These are phyloP conservation scores for Cremastobaeus sp. DNA, from an alignment of 2,888 invertebrate species.

Conservation along the genomic window DNA sequence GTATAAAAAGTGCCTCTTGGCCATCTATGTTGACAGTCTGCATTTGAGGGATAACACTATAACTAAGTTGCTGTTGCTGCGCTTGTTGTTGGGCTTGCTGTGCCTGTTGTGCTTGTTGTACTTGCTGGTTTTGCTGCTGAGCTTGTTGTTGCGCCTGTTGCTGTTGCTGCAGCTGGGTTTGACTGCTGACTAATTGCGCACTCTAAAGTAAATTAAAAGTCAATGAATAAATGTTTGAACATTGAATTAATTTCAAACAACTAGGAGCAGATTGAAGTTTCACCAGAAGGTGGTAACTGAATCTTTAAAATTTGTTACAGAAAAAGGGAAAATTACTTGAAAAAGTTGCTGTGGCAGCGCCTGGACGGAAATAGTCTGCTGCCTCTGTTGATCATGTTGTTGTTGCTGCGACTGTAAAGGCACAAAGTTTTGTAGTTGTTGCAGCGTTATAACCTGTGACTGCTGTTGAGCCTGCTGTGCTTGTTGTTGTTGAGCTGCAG, in stretches of 20 bases:
- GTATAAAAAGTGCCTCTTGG: conserved; percentile 94
- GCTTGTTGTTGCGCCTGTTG: conserved; percentile 78
- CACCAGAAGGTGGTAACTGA: too few relatives aligned
- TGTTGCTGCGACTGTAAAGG: conserved; percentile 77
- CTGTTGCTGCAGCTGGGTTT: conserved; percentile 70
- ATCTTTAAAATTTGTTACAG: too few relatives aligned
- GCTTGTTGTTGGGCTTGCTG: conserved; percentile 79
- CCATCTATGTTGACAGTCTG: conserved; percentile 96
- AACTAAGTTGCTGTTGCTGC: conserved; percentile 80
- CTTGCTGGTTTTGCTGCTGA: conserved; percentile 73
- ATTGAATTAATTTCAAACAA: too few relatives aligned
- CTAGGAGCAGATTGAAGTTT: too few relatives aligned
- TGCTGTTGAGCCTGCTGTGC: conserved; percentile 77
- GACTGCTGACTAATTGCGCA: conserved; percentile 74
- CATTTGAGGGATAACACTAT: conserved; percentile 85
- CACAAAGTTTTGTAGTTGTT: conserved; percentile 79
- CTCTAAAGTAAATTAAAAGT: conserved; percentile 62
- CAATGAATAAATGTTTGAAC: neutral
- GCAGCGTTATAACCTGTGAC: conserved; percentile 79
- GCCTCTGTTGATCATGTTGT: conserved; percentile 74
- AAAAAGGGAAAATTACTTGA: conserved; percentile 77
- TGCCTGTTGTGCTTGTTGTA: conserved; percentile 74
- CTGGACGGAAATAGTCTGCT: conserved; percentile 78
- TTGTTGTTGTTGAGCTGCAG: conserved; percentile 74
- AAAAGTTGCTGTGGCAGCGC: conserved; percentile 80